Percentiles rank a stretch among this genome's conserved stretches.
These are phyloP conservation scores for Lepidochrysops patricia DNA, from an alignment of 2,888 invertebrate species.

Conservation along the genomic window DNA sequence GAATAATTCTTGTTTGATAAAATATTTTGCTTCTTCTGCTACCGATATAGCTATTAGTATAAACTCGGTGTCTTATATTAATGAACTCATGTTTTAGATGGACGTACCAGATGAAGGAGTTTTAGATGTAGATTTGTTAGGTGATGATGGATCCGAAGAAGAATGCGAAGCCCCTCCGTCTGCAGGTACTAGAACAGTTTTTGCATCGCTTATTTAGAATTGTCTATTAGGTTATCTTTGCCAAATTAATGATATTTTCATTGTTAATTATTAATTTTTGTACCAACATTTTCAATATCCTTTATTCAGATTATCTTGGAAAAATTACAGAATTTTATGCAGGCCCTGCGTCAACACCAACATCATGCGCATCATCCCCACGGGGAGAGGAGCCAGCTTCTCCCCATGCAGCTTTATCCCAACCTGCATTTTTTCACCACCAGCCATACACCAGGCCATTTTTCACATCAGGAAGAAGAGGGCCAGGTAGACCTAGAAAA, in stretches of 20 bases:
- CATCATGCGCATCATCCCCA: conserved; percentile 77
- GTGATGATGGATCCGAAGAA: conserved; percentile 83
- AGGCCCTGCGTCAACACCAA: conserved; percentile 79
- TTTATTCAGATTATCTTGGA: background rate
- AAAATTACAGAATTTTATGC: conserved; percentile 58
- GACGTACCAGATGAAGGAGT: conserved; percentile 67
- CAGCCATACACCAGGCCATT: conserved; percentile 62
- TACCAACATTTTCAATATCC: too few species aligned
- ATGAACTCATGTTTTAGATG: conserved; percentile 47
- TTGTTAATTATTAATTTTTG: too few species aligned
- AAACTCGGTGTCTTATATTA: background rate
- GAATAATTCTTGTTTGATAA: conserved; percentile 35
- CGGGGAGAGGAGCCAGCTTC: conserved; percentile 77
- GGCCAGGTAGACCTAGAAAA: conserved; percentile 86
- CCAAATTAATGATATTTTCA: too few species aligned
- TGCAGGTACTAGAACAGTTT: conserved; percentile 48
- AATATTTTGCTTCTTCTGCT: conserved; percentile 15
- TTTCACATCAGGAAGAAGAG: conserved; percentile 77
- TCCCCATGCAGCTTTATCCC: conserved; percentile 62
- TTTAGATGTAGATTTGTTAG: conserved; percentile 82
- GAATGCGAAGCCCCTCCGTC: conserved; percentile 79
- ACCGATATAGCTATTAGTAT: background rate
- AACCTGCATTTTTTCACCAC: conserved; percentile 61
- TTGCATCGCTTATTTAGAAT: conserved; percentile 13
- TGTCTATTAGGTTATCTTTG: background rate